Conservation (phyloP, 2,797 vertebrate species). For the Pangasius mekongensis region DNA sequence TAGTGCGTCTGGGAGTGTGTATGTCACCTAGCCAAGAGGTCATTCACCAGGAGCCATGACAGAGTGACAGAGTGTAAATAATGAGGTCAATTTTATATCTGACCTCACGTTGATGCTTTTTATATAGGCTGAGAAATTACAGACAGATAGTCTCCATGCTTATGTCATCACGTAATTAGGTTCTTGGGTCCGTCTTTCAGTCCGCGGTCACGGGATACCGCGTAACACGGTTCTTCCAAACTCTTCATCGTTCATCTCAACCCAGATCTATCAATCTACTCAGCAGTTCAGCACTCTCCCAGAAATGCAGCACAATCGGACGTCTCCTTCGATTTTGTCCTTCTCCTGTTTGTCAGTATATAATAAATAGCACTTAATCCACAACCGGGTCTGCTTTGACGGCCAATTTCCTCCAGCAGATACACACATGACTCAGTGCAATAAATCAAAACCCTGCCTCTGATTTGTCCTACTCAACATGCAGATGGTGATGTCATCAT, state of each 20-base stretch:
- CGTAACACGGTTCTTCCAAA: slow-evolving; percentile 63
- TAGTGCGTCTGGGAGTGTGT: slow-evolving; percentile 10
- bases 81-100: background rate
- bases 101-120: background rate
- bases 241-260: slow-evolving; percentile 47
- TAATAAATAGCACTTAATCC: slow-evolving; percentile 23
- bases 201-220: slow-evolving; percentile 61
- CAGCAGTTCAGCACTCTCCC: background rate
- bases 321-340: background rate
- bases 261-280: slow-evolving; percentile 38
- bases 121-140: slow-evolving; percentile 52
- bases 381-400: background rate
- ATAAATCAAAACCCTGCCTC: slow-evolving; percentile 19
- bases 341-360: slow-evolving; percentile 26
- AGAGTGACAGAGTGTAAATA: background rate
- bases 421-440: background rate
- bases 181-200: slow-evolving; percentile 58
- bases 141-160: slow-evolving; percentile 57
- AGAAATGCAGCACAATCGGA: slow-evolving; percentile 8
- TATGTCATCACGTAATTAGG: slow-evolving; percentile 64
- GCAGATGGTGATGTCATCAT: slow-evolving; percentile 26
- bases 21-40: background rate
- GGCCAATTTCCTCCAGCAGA: slow-evolving; percentile 2
- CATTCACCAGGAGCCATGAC: background rate
- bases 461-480: background rate